These are phyloP conservation scores for Cromileptes altivelis DNA, from an alignment of 2,113 vertebrate genomes.

Conservation along the genomic window DNA sequence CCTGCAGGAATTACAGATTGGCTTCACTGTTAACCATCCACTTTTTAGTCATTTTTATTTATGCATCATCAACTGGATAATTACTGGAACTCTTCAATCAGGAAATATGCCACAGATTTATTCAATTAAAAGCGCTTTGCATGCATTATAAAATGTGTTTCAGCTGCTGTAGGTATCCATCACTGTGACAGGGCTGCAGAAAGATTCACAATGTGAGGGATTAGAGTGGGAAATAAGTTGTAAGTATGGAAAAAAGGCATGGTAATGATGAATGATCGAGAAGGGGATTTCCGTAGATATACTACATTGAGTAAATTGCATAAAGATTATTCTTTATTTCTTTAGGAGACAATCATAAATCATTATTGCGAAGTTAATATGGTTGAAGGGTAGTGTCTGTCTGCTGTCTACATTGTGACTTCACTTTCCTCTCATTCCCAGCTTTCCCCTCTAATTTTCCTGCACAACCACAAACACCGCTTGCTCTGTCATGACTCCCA, in stretches of 20 bases:
- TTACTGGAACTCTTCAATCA: not conserved
- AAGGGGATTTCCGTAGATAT: not conserved
- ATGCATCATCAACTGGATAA: conserved; percentile 5
- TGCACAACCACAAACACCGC: conserved; percentile 59
- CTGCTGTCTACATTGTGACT: conserved; percentile 43
- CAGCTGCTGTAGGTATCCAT: conserved; percentile 15
- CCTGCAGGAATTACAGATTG: not conserved
- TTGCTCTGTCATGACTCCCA: conserved; percentile 65
- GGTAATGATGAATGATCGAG: not conserved
- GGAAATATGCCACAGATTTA: not conserved
- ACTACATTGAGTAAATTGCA: not conserved
- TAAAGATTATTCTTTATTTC: conserved; percentile 1
- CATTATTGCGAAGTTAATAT: conserved; percentile 33
- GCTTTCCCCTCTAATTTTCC: conserved; percentile 65
- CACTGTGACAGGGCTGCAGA: conserved; percentile 10
- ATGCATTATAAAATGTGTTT: not conserved
- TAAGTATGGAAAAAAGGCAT: not conserved
- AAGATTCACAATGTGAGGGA: conserved; percentile 16
- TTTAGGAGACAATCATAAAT: conserved; percentile 19
- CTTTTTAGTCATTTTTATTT: not conserved
- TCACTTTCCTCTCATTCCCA: conserved; percentile 63
- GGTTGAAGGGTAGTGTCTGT: conserved; percentile 42
- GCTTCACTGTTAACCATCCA: not conserved
- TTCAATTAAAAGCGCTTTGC: not conserved
- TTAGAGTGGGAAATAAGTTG: not conserved